phyloP scores from a whole-genome alignment of 1,140 invertebrate genomes.

The Neodiprion lecontei region DNA sequence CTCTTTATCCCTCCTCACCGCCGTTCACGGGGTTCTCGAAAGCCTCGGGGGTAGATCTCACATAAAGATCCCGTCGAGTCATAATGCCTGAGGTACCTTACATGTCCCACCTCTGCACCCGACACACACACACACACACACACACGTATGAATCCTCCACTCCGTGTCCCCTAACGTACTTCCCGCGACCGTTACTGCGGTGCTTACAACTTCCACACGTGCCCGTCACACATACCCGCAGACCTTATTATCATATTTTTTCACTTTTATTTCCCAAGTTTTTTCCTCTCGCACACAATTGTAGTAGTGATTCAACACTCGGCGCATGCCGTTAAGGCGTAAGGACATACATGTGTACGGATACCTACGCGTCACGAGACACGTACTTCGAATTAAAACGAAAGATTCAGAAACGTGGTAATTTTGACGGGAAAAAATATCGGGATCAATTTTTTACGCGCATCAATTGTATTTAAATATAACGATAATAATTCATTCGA shows the following conservation, averaged over 20 bases:
- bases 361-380: too few species aligned
- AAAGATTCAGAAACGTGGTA: too few species aligned
- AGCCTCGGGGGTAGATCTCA: constrained; percentile 4
- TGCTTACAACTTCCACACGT: not conserved
- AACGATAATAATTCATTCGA: too few species aligned
- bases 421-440: too few species aligned
- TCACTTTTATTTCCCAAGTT: too few species aligned
- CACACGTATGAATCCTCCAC: not conserved
- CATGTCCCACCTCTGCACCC: not conserved
- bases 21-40: not conserved
- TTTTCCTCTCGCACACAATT: not conserved
- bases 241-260: not conserved
- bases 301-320: too few species aligned
- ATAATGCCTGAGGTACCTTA: not conserved
- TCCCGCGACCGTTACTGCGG: not conserved
- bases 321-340: too few species aligned
- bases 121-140: too few species aligned
- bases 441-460: too few species aligned
- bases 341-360: too few species aligned
- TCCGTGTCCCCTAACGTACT: not conserved
- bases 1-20: not conserved
- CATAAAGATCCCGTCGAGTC: constrained; percentile 1
- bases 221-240: not conserved
- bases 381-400: too few species aligned
- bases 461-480: too few species aligned